Percentiles rank a stretch among this genome's conserved stretches.
Evolutionary conservation across 2,888 invertebrate genomes (phyloP).

Genomic region (Drosophila robusta): DNA sequence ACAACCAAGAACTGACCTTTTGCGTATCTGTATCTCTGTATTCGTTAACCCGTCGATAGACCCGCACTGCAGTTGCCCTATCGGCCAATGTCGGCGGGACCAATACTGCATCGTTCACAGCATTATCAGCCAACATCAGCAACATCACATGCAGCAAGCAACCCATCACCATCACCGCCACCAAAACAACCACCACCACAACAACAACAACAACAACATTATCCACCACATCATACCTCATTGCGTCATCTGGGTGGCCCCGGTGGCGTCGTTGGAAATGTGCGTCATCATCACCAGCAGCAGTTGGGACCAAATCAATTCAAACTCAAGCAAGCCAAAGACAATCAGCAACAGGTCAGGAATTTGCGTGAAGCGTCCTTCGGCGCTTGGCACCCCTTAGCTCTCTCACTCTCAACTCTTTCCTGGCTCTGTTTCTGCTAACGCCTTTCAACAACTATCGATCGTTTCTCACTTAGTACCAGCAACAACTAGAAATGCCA

Average conservation of each 20-base stretch:
- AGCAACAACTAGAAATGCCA: not conserved
- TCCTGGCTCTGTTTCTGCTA: conserved; percentile 33
- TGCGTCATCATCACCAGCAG: conserved; percentile 56
- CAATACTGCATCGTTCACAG: conserved; percentile 84
- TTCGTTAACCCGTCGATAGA: conserved; percentile 68
- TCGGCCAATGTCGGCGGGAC: conserved; percentile 85
- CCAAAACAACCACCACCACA: conserved; percentile 46
- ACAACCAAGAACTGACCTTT: conserved; percentile 51
- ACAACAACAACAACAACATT: conserved; percentile 51
- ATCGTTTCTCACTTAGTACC: conserved; percentile 8
- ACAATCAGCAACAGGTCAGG: conserved; percentile 84
- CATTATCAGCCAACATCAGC: conserved; percentile 67
- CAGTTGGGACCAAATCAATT: conserved; percentile 73
- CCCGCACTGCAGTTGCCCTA: conserved; percentile 85
- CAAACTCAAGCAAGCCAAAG: conserved; percentile 72
- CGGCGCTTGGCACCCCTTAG: conserved; percentile 33
- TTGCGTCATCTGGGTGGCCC: conserved; percentile 84
- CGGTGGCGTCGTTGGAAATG: conserved; percentile 52
- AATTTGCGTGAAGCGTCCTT: conserved; percentile 31
- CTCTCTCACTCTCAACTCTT: conserved; percentile 33
- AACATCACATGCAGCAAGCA: conserved; percentile 53
- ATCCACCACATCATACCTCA: conserved; percentile 74
- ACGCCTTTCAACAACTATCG: conserved; percentile 17
- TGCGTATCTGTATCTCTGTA: conserved; percentile 39
- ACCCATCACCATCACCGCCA: conserved; percentile 66